phyloP scores from a whole-genome alignment of 2,888 invertebrate genomes.

The Lutraria lutraria region DNA sequence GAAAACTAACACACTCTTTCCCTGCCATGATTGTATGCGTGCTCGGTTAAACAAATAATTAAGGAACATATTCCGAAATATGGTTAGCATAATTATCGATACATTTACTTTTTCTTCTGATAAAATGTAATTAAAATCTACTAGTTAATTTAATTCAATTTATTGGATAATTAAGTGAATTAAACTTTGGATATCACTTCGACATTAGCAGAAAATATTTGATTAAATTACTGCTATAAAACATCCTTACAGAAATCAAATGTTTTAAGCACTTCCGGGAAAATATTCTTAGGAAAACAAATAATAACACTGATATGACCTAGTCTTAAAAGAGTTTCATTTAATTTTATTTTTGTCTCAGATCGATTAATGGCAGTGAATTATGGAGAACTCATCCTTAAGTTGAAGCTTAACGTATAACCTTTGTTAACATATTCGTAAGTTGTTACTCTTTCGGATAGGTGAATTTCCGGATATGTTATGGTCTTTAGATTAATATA shows the following conservation, averaged over 20 bases:
- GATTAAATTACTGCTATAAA: neutral
- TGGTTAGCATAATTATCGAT: too few species aligned
- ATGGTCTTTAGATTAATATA: too few species aligned
- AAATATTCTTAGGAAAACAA: conserved; percentile 6
- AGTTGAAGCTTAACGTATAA: neutral
- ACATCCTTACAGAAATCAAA: neutral
- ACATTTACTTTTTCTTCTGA: too few species aligned
- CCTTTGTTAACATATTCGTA: conserved; percentile 4
- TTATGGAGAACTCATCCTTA: neutral
- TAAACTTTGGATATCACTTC: too few species aligned
- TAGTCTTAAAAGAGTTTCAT: neutral
- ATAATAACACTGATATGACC: conserved; percentile 8
- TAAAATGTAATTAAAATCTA: too few species aligned
- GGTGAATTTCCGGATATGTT: neutral
- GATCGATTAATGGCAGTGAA: neutral
- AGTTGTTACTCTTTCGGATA: neutral
- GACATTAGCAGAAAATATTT: neutral
- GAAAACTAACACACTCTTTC: conserved; percentile 41
- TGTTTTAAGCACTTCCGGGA: neutral
- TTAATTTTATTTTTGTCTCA: neutral
- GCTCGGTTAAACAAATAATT: conserved; percentile 19
- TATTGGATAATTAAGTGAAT: too few species aligned
- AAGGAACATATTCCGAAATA: neutral
- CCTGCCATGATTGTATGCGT: conserved; percentile 10
- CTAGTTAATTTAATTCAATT: too few species aligned